Conservation (phyloP, 2,113 vertebrate species). For the Motacilla tschutschensis region DNA sequence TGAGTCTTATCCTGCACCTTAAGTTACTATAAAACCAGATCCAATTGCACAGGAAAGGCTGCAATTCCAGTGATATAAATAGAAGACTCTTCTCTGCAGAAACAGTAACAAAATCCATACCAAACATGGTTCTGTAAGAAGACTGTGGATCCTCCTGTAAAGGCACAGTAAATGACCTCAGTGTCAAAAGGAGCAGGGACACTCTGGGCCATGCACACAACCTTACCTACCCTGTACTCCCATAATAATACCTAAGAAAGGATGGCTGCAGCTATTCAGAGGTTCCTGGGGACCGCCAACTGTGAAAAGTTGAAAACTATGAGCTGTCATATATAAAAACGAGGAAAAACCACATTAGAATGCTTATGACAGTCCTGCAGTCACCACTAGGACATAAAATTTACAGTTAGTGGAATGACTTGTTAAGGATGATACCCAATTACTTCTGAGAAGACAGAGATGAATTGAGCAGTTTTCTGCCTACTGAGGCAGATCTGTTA, state of each 20-base stretch:
- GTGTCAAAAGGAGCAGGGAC: background rate
- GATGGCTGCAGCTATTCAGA: background rate
- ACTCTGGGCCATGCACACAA: background rate
- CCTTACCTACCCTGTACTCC: background rate
- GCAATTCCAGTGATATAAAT: background rate
- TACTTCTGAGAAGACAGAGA: background rate
- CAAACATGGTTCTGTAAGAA: background rate
- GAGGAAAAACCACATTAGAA: background rate
- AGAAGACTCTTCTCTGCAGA: background rate
- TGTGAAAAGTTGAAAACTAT: background rate
- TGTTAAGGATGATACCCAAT: background rate
- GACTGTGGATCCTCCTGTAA: background rate
- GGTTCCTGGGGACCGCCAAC: background rate
- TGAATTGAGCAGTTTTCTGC: background rate
- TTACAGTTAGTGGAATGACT: background rate
- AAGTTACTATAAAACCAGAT: background rate
- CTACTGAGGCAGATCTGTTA: background rate
- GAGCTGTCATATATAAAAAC: background rate
- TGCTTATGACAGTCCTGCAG: background rate
- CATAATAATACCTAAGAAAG: background rate
- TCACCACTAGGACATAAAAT: background rate
- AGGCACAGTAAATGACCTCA: background rate
- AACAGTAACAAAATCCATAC: background rate
- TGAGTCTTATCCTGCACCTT: background rate
- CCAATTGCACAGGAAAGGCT: background rate